These are phyloP conservation scores for Operophtera brumata DNA, from an alignment of 2,888 invertebrate species.

Conservation along the genomic window DNA sequence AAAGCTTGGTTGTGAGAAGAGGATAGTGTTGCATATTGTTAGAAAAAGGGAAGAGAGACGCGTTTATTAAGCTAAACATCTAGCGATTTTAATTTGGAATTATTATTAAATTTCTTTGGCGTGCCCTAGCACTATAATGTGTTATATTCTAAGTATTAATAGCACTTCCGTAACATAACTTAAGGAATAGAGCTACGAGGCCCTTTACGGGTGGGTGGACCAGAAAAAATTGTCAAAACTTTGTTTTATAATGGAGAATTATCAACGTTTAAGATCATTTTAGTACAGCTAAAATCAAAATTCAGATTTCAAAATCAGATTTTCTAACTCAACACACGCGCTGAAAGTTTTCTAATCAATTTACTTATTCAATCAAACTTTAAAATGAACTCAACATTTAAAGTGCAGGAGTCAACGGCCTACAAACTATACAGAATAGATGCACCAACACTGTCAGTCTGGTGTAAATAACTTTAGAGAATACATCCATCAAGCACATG, in stretches of 20 bases:
- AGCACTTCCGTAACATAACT: too few relatives aligned
- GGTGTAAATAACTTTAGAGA: constrained; percentile 26
- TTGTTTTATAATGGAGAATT: not conserved
- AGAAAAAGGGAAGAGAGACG: too few relatives aligned
- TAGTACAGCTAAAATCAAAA: not conserved
- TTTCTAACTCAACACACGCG: constrained; percentile 9
- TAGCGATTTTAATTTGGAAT: too few relatives aligned
- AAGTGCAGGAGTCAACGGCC: constrained; percentile 28
- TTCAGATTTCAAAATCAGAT: constrained; percentile 8
- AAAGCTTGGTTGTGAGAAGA: too few relatives aligned
- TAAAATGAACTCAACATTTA: constrained; percentile 21
- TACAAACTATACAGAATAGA: constrained; percentile 13
- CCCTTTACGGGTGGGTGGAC: too few relatives aligned
- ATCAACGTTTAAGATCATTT: too few relatives aligned
- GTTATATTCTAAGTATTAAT: too few relatives aligned
- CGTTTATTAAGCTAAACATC: too few relatives aligned
- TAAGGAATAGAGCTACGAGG: too few relatives aligned
- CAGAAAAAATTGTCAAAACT: not conserved
- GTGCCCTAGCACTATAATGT: too few relatives aligned
- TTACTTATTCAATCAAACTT: constrained; percentile 21
- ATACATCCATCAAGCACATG: constrained; percentile 29
- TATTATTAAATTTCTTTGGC: too few relatives aligned
- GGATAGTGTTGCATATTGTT: too few relatives aligned
- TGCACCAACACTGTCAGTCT: constrained; percentile 31
- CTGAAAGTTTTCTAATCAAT: constrained; percentile 26